phyloP scores from a whole-genome alignment of 2,113 vertebrate species.

The Chloebia gouldiae region DNA sequence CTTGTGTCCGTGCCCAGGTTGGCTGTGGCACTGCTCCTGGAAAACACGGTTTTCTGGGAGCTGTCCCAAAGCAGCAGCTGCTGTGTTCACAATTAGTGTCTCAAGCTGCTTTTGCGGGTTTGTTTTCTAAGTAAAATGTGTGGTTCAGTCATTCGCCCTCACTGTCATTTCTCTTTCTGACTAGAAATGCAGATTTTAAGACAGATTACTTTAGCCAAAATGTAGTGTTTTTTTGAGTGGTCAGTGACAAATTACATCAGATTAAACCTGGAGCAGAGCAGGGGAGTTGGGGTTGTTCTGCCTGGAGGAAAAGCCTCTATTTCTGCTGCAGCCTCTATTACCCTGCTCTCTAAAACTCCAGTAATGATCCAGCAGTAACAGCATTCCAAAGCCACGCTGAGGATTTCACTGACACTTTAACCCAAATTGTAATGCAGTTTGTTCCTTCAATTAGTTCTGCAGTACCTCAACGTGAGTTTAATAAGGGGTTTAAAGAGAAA shows the following conservation, averaged over 20 bases:
- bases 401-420: neutral
- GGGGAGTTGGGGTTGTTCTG: neutral
- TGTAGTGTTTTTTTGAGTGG: neutral
- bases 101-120: neutral
- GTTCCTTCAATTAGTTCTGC: neutral
- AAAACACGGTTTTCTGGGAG: rapidly evolving
- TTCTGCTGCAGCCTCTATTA: neutral
- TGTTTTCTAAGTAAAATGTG: neutral
- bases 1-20: neutral
- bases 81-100: neutral
- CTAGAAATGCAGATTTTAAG: neutral
- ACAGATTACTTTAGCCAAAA: neutral
- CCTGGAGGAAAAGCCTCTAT: neutral
- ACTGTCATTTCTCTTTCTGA: neutral
- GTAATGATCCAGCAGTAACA: neutral
- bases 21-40: neutral
- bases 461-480: neutral
- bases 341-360: neutral
- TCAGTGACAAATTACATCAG: neutral
- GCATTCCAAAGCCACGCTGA: neutral
- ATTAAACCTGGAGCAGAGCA: neutral
- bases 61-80: neutral
- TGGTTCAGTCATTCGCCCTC: neutral
- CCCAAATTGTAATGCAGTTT: neutral
- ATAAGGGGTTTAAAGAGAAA: neutral